Evolutionary conservation across 2,113 vertebrate species (phyloP).

Genomic region (Kryptolebias marmoratus): DNA sequence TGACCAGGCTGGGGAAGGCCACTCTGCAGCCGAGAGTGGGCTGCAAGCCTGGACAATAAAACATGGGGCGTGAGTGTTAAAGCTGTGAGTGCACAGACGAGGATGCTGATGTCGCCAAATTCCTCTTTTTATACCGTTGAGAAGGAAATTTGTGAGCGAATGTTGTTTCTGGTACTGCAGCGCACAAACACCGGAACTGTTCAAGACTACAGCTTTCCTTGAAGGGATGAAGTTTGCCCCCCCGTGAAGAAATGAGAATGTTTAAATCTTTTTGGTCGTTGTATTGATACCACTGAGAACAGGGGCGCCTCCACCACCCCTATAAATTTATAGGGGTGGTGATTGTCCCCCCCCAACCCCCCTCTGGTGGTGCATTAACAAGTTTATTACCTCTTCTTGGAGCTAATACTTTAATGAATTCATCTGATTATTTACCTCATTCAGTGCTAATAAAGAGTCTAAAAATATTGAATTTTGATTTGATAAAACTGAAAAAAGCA

Average conservation of each 20-base stretch:
- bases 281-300: too few species aligned
- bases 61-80: slow-evolving; percentile 32
- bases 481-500: not conserved
- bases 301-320: too few species aligned
- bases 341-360: too few species aligned
- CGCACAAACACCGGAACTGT: not conserved
- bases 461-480: not conserved
- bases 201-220: too few species aligned
- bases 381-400: not conserved
- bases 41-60: slow-evolving; percentile 56
- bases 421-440: not conserved
- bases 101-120: slow-evolving; percentile 3
- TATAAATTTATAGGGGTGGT: too few species aligned
- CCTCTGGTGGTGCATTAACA: not conserved
- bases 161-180: not conserved
- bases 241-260: too few species aligned
- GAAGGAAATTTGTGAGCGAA: slow-evolving; percentile 1
- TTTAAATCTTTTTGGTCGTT: too few species aligned
- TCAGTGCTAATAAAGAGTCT: not conserved
- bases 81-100: slow-evolving; percentile 7
- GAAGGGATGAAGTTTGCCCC: too few species aligned
- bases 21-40: slow-evolving; percentile 33
- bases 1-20: slow-evolving; percentile 71
- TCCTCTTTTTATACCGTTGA: not conserved
- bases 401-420: not conserved